Base-by-base conservation (phyloP, 2,888 invertebrate genomes). In the Galerucella nymphaeae region DNA sequence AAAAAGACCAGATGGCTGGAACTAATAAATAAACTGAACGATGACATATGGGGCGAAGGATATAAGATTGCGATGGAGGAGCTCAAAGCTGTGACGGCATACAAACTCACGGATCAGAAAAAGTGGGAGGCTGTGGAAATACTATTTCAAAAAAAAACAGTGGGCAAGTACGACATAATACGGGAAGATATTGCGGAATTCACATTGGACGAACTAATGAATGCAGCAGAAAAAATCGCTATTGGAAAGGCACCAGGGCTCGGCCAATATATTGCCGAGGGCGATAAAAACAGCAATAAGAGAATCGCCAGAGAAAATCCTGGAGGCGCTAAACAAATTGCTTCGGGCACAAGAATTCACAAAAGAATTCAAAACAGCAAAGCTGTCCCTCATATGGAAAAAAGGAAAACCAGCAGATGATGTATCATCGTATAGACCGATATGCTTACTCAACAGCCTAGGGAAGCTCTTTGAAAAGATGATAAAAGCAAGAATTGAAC, bases 391-490 rank as follows among this genome's bases (percentile, higher is more conserved):
- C 6, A 64, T 75, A 14, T 45, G 42, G 1, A 73, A 75, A 42
- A 23, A 30, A 14, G 63, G 42, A 13, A 61, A 64, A 2, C 62
- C 62, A 3, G 55, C 5, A 5, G 55, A 16, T 38, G 16, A 11
- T 41, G 38, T n/a, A 4, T 13, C 6, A 6, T 53, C 53, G 6
- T 53, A 53, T 14, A 48, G 74, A 38, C 76, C 72, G 0, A 50
- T 76, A 13, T 75, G 75, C 57, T 58, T 75, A 10, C 18, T 75
- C 57, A 58, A 73, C 59, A 30, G 45, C 2, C 1, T 50, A 9
- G 73, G 69, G 2, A 75, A 75, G 66, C 13, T 73, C 2, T 64
- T 30, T 5, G 73, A 73, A 57, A 59, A 45, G 10, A 38, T 74
- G n/a, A 67, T 74, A 2, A 45, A 57, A 9, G 45, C 18, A 11